Evolutionary conservation across 2,888 invertebrate species (phyloP), one percentile per base, ranked within the genome.

Genomic region (Bibio marci): DNA sequence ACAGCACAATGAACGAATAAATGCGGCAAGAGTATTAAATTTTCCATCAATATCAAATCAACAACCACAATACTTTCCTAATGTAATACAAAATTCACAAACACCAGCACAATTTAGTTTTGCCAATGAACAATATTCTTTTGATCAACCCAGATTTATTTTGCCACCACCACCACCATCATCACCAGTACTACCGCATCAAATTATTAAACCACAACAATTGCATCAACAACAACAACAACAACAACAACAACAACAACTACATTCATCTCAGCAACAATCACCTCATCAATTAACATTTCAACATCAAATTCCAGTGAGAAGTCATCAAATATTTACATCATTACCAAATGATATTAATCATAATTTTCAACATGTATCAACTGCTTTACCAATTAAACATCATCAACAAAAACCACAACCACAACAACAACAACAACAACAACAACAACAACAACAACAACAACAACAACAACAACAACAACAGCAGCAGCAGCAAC

Each of bases 101-200:
- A 48, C 49, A 18, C 47, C 48, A 33, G 49, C 49, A 30, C 46
- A 37, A 17, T 22, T 22, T 22, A n/a, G n/a, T n/a, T n/a, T n/a
- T n/a, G 8, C 22, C 22, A 22, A 22, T 22, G 39, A 45, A 45
- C 33, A 49, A 41, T 58, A 57, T 38, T 57, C 56, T 34, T 56
- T 45, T 2, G 38, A 53, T 38, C 48, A 49, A 42, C 59, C 59
- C 42, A 51, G 53, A 12, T 57, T 52, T 27, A 46, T 47, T 31
- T 43, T 46, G 3, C 46, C 47, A 17, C 47, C 45, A 25, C 42
- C 44, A 28, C 12, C 11, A 28, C 28, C 11, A 28, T n/a, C 11
- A 5, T 11, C 28, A 10, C 12, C 11, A n/a, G n/a, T 11, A 25
- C 25, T 25, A 7, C 25, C 5, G 6, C 44, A 36, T 12, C 44